phyloP scores from a whole-genome alignment of 2,797 vertebrate species.

The Peromyscus aztecus region DNA sequence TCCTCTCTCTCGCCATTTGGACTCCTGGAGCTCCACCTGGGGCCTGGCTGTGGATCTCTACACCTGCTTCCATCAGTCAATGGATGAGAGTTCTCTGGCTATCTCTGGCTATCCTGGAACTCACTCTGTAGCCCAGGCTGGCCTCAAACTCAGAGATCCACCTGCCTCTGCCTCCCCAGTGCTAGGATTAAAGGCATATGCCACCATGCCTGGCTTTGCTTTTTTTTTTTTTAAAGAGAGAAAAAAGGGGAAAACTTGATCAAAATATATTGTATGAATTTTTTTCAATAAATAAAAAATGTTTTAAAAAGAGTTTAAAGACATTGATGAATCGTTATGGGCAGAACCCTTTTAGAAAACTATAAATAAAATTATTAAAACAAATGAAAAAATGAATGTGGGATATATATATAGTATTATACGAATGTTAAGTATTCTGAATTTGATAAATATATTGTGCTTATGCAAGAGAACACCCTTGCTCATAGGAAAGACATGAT shows the following conservation, averaged over 20 bases:
- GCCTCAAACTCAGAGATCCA: no score
- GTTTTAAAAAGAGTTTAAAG: neutral
- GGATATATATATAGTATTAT: neutral
- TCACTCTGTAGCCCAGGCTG: no score
- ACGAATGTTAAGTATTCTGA: neutral
- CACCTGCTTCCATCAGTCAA: no score
- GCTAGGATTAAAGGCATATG: no score
- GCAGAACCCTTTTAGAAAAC: neutral
- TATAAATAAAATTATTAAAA: conserved; percentile 9
- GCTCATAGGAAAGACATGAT: neutral
- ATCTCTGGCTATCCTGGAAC: no score
- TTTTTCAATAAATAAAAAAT: neutral
- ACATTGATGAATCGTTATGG: neutral
- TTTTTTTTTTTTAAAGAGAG: neutral
- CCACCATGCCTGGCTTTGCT: no score
- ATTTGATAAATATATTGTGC: conserved; percentile 16
- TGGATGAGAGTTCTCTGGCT: no score
- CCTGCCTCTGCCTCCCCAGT: no score
- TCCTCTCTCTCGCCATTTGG: no score
- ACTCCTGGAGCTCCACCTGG: no score
- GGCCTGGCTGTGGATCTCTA: no score
- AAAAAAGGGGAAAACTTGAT: neutral
- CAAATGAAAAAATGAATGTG: neutral
- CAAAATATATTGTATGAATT: neutral
- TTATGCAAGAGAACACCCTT: conserved; percentile 18